Base-by-base conservation (phyloP, 2,888 invertebrate species). In the Cantharis flavilabris region DNA sequence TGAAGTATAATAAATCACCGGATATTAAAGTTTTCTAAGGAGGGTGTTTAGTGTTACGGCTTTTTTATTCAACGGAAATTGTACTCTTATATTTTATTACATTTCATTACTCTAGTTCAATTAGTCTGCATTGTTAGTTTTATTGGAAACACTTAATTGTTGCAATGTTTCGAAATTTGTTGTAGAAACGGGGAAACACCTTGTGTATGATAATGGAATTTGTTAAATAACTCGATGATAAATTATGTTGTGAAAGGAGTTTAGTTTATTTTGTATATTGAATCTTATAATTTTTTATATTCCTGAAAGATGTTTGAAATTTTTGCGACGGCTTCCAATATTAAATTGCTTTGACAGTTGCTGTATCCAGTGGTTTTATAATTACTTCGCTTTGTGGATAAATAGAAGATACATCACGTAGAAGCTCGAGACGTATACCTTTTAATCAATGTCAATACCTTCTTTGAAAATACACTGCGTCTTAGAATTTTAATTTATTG, bases 11-110 rank as follows among this genome's bases (percentile, higher is more conserved):
- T 67, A 33, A 73, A 73, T 33, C 49, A 26, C 73, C 67, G 73
- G 73, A 73, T 69, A 73, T 73, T 73, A 69, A 7, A 69, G 69
- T 69, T 73, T 73, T 69, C 28, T 69, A 49, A 73, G n/a, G 67
- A 14, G 69, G 69, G 49, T 49, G 49, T 49, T 49, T n/a, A n/a
- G 49, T 49, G 49, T 49, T 49, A 49, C 49, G n/a, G 5, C 49
- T 49, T 49, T 49, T 49, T 49, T 49, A n/a, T 49, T n/a, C n/a
- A 49, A 49, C 49, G 49, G 49, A 49, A 49, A 49, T 49, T 49
- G 7, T 7, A n/a, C 49, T 49, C 49, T n/a, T 49, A 49, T 49
- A 49, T 49, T 49, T 49, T 49, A 49, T 49, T n/a, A n/a, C 49
- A 49, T 49, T 49, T 49, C 49, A 49, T 49, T 49, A 49, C n/a